phyloP scores from a whole-genome alignment of 2,113 vertebrate species.

The Marmota flaviventris region DNA sequence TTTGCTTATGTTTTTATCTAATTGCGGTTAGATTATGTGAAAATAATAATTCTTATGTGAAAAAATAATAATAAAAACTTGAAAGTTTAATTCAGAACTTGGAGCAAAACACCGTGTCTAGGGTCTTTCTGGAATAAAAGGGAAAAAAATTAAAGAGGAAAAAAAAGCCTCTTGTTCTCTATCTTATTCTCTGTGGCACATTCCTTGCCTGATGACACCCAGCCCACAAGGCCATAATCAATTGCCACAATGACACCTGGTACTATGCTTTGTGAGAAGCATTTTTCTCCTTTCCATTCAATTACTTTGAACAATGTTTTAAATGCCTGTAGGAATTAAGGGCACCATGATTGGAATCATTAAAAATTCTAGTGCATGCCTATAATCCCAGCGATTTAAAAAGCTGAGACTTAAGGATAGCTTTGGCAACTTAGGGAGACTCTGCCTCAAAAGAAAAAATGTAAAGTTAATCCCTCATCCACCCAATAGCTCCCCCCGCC shows the following conservation, averaged over 20 bases:
- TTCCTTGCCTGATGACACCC: background rate
- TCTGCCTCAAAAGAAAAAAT: background rate
- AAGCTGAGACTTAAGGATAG: background rate
- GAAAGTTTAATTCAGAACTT: slow-evolving; percentile 23
- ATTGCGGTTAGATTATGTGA: slow-evolving; percentile 15
- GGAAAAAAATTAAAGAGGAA: no score
- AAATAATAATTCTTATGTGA: background rate
- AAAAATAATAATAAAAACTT: background rate
- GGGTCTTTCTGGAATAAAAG: background rate
- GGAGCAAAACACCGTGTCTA: background rate
- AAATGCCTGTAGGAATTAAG: background rate
- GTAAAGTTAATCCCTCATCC: background rate
- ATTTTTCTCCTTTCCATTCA: background rate
- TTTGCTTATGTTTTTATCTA: slow-evolving; percentile 27
- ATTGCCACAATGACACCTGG: background rate
- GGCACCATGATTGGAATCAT: background rate
- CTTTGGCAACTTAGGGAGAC: no score
- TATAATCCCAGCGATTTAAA: background rate
- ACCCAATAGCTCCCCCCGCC: background rate
- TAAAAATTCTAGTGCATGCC: background rate
- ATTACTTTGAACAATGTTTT: background rate
- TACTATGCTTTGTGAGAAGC: background rate
- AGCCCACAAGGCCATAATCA: background rate
- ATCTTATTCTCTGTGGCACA: background rate
- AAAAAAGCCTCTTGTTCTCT: background rate